Conservation (phyloP, 2,888 invertebrate species). For the Synergus japonicus region DNA sequence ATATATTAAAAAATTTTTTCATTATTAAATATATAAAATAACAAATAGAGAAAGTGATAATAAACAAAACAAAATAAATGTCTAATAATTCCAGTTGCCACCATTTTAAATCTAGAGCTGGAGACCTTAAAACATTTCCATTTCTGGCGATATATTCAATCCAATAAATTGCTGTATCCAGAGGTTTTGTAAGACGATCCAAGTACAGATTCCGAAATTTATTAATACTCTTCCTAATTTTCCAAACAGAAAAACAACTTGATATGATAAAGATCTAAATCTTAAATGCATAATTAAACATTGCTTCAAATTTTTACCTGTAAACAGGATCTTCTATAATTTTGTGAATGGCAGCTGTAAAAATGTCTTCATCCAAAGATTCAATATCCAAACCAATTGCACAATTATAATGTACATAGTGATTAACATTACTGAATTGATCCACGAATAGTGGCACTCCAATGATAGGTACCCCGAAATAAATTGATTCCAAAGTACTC, state of each 20-base stretch:
- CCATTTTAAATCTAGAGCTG: slow-evolving; percentile 74
- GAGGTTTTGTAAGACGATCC: slow-evolving; percentile 80
- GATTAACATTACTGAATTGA: slow-evolving; percentile 64
- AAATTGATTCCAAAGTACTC: slow-evolving; percentile 63
- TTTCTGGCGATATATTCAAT: slow-evolving; percentile 81
- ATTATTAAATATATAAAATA: background rate
- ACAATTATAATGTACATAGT: slow-evolving; percentile 59
- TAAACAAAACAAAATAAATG: slow-evolving; percentile 73
- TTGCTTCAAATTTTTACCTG: slow-evolving; percentile 54
- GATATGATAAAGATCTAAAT: background rate
- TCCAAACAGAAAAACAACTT: background rate
- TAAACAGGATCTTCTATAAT: slow-evolving; percentile 75
- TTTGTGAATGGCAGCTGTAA: slow-evolving; percentile 72
- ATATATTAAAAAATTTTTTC: background rate
- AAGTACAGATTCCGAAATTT: slow-evolving; percentile 50
- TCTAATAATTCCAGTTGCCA: slow-evolving; percentile 78
- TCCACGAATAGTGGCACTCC: slow-evolving; percentile 66
- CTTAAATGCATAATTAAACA: background rate
- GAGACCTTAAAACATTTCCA: slow-evolving; percentile 75
- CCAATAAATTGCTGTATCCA: slow-evolving; percentile 83
- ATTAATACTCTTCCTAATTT: background rate
- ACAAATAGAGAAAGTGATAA: background rate
- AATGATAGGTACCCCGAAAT: slow-evolving; percentile 64
- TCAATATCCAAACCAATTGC: slow-evolving; percentile 56
- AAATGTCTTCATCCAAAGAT: slow-evolving; percentile 69